Base-by-base conservation (phyloP, 2,113 vertebrate genomes). In the Chelonoidis abingdonii region DNA sequence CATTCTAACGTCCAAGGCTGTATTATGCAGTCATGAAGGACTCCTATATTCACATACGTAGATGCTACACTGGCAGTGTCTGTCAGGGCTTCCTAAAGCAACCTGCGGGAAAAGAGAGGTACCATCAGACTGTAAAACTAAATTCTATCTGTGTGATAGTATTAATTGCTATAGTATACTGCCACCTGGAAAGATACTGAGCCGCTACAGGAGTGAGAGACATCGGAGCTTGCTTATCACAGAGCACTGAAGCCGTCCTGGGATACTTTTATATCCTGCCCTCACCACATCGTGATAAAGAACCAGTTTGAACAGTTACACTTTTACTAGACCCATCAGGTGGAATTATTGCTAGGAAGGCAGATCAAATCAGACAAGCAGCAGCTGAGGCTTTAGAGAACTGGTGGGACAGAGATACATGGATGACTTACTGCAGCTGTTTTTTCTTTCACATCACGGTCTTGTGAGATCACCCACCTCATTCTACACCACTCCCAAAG, bases 21-120 rank as follows among this genome's bases (percentile, higher is more conserved):
- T 0, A 0, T 4, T 80, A 6, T 76, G 29, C 56, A 75, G 56
- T 87, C 80, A 31, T 52, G 87, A n/a, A 17, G 69, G 69, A 76
- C 72, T 94, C 29, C 2, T 87, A 3, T 69, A 3, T 87, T 95
- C 94, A 24, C 69, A 89, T 44, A 3, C 31, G 1, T 1, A 79
- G 81, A 76, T 6, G 21, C 9, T 87, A 69, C 65, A 38, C 65
- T 69, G 65, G 62, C 31, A 65, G 31, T n/a, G 19, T n/a, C 31
- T 65, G 8, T 65, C 8, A 41, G 41, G 65, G 38, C 41, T 94
- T 88, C 76, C 91, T 93, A 78, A 87, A 94, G 87, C 54, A 47
- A 35, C 94, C 49, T 41, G 49, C 54, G 53, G 56, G 69, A 94
- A 87, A 75, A 89, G 2, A 80, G 54, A 52, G 62, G 86, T 25